phyloP scores from a whole-genome alignment of 2,113 vertebrate species.

The Caranx ignobilis region DNA sequence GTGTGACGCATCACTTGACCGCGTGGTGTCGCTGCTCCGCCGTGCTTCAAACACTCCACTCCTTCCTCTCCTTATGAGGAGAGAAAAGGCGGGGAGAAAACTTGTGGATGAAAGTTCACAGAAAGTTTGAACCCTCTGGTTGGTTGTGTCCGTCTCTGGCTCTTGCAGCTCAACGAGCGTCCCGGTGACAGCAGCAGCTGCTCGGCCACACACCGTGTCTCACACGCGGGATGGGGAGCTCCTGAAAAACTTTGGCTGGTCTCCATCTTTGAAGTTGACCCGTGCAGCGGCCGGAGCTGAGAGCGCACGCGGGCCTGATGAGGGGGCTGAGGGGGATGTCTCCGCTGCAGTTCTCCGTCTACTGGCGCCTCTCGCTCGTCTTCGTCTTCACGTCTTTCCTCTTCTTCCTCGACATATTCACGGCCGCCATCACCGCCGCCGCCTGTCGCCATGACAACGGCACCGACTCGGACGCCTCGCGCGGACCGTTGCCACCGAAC shows the following conservation, averaged over 20 bases:
- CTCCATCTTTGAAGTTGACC: neutral
- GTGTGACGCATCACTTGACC: neutral
- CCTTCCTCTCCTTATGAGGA: neutral
- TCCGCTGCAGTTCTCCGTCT: conserved; percentile 75
- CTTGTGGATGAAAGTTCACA: conserved; percentile 17
- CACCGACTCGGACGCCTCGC: neutral
- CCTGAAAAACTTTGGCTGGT: neutral
- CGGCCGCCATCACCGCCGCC: neutral
- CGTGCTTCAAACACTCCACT: neutral
- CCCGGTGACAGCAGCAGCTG: conserved; percentile 47
- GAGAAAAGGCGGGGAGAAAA: conserved; percentile 13
- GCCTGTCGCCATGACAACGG: conserved; percentile 50
- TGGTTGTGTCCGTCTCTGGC: neutral
- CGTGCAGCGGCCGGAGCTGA: no score
- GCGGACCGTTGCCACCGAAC: neutral
- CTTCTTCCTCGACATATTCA: conserved; percentile 76
- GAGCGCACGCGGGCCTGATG: no score
- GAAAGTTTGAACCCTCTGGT: neutral
- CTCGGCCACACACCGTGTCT: neutral
- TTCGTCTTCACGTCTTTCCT: conserved; percentile 71
- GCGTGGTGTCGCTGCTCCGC: neutral
- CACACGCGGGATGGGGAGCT: neutral
- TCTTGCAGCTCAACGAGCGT: neutral
- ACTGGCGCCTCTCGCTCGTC: conserved; percentile 69
- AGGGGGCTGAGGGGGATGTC: conserved; percentile 37